phyloP scores from a whole-genome alignment of 2,113 vertebrate species.

The Ochotona curzoniae region DNA sequence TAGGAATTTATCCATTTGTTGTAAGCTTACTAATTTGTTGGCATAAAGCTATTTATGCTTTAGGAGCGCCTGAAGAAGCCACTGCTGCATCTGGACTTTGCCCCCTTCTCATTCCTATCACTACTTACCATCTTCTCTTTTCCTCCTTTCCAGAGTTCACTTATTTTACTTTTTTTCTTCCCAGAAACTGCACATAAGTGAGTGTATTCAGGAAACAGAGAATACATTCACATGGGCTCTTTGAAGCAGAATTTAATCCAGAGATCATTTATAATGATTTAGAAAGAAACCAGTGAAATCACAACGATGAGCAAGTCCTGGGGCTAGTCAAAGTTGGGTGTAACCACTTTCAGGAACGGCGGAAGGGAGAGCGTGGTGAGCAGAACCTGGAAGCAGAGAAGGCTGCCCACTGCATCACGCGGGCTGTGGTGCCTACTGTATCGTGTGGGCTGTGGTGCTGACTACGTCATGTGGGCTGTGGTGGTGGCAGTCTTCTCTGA shows the following conservation, averaged over 20 bases:
- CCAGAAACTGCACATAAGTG: neutral
- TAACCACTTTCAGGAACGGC: neutral
- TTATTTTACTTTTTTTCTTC: constrained; percentile 16
- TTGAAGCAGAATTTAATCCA: constrained; percentile 2
- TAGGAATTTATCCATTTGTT: constrained; percentile 20
- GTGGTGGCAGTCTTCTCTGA: neutral
- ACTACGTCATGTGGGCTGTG: neutral
- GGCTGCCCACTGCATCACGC: neutral
- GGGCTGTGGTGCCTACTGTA: neutral
- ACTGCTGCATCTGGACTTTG: neutral
- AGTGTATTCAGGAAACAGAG: neutral
- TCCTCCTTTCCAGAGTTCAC: neutral
- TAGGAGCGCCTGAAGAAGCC: neutral
- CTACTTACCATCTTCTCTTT: neutral
- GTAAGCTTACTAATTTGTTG: too few species aligned
- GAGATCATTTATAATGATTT: neutral
- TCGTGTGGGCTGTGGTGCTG: neutral
- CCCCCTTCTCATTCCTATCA: neutral
- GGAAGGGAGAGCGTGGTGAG: neutral
- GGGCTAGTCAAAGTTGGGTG: neutral
- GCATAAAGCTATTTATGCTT: too few species aligned
- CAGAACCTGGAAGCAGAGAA: neutral
- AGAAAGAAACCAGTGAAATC: neutral
- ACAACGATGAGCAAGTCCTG: neutral
- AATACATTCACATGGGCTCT: neutral